Conservation (phyloP, 2,113 vertebrate species). For the Otocyon megalotis region DNA sequence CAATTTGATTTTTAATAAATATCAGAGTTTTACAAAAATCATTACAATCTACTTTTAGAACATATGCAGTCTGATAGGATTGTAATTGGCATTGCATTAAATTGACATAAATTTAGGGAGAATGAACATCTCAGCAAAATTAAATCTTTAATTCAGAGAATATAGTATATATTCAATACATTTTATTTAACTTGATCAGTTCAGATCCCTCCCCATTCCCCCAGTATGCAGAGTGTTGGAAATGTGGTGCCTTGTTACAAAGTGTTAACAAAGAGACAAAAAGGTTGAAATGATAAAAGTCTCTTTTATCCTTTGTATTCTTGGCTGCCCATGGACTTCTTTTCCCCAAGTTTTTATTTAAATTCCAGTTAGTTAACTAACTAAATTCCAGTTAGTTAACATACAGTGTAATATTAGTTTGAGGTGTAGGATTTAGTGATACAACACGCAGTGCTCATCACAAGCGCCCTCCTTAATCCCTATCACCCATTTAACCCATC, state of each 20-base stretch:
- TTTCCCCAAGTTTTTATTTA: background rate
- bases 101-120: background rate
- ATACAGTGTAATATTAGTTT: background rate
- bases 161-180: background rate
- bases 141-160: background rate
- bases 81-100: background rate
- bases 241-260: background rate
- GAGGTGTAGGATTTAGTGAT: background rate
- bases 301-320: background rate
- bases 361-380: background rate
- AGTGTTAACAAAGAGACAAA: background rate
- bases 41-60: background rate
- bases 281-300: background rate
- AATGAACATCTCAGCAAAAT: background rate
- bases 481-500: background rate
- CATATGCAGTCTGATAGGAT: background rate
- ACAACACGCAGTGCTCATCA: background rate
- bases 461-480: background rate
- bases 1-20: background rate
- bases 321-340: background rate
- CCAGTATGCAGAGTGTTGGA: background rate
- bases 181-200: background rate
- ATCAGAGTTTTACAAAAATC: background rate
- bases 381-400: background rate
- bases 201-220: background rate